A percentile compares a stretch with the other conserved stretches of the same genome.
These are phyloP conservation scores for Dicycla oo DNA, from an alignment of 2,888 invertebrate species.

Conservation along the genomic window DNA sequence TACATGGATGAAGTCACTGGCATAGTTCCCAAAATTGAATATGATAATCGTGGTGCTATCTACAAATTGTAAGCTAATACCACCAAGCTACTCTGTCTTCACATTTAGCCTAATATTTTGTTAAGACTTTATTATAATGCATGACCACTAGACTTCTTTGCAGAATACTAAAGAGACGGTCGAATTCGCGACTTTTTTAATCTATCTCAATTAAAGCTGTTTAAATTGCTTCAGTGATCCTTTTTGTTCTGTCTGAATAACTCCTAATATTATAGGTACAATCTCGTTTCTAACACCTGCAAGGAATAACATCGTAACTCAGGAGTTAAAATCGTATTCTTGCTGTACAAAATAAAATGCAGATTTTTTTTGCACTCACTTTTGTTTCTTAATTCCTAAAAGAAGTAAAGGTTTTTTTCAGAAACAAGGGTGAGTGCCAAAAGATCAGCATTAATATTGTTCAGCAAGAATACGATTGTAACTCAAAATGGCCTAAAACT, in stretches of 20 bases:
- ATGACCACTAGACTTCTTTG: not conserved
- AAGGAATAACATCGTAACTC: no score
- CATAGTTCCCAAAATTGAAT: not conserved
- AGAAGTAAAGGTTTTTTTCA: no score
- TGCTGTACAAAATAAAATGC: no score
- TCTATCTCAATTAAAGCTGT: constrained; percentile 33
- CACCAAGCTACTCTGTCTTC: not conserved
- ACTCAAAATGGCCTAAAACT: no score
- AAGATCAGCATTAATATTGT: no score
- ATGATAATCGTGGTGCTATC: not conserved
- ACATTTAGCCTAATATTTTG: not conserved
- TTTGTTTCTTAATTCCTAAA: no score
- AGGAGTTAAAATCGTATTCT: no score
- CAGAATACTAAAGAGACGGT: constrained; percentile 20
- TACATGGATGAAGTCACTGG: no score
- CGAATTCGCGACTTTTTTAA: constrained; percentile 10
- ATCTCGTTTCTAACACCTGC: constrained; percentile 34
- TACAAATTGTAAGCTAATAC: not conserved
- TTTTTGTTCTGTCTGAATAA: constrained; percentile 25
- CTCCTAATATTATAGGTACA: constrained; percentile 28
- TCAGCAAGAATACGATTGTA: no score
- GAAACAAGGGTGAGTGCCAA: no score
- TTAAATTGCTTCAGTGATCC: constrained; percentile 29
- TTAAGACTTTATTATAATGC: not conserved
- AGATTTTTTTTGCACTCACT: no score